Conservation (phyloP, 2,888 invertebrate species). For the Euspilapteryx auroguttella region DNA sequence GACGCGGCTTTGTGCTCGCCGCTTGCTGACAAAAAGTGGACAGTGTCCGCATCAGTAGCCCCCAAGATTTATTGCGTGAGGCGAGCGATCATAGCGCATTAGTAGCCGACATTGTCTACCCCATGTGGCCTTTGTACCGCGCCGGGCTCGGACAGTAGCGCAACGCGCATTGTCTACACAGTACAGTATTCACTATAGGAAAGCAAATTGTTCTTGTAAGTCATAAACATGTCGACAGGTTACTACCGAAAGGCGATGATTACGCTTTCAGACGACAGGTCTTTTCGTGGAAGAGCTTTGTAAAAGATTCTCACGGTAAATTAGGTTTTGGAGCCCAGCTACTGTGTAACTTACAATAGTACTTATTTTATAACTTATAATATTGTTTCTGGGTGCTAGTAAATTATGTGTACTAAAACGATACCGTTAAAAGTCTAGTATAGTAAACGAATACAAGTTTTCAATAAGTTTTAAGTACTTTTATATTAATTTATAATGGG, state of each 20-base stretch:
- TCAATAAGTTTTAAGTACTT: too few relatives aligned
- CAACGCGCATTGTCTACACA: constrained; percentile 9
- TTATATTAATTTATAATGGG: too few relatives aligned
- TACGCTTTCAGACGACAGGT: too few relatives aligned
- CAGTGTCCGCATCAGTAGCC: constrained; percentile 10
- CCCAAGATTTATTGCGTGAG: constrained; percentile 44
- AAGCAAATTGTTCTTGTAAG: constrained; percentile 43
- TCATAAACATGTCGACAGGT: constrained; percentile 56
- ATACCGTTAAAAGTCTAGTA: too few relatives aligned
- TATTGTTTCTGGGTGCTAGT: too few relatives aligned
- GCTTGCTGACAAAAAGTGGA: neutral
- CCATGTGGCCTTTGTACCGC: constrained; percentile 35
- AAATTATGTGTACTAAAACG: too few relatives aligned
- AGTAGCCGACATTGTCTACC: constrained; percentile 43
- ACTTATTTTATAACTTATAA: too few relatives aligned
- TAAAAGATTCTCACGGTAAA: constrained; percentile 8
- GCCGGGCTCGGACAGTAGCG: constrained; percentile 19
- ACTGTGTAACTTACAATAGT: too few relatives aligned
- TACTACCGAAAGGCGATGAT: constrained; percentile 8
- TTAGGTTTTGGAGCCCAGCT: too few relatives aligned
- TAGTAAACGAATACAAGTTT: too few relatives aligned
- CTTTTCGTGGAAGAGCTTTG: constrained; percentile 5
- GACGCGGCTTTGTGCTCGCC: neutral
- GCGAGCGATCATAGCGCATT: constrained; percentile 52
- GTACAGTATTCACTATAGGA: constrained; percentile 7